These are phyloP conservation scores for Sibirionetta formosa DNA, from an alignment of 2,797 vertebrate genomes.

Conservation along the genomic window DNA sequence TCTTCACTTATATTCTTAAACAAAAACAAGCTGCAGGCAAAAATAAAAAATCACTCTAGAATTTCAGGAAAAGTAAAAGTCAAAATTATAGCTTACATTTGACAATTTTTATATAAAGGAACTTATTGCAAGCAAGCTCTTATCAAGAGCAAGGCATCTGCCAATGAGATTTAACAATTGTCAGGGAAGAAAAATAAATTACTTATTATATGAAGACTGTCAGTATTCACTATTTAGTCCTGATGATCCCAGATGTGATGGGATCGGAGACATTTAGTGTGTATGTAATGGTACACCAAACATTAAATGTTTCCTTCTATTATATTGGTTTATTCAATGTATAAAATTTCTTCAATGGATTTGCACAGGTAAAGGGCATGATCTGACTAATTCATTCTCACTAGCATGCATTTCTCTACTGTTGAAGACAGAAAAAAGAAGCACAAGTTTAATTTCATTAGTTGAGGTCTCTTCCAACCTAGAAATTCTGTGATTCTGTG, in stretches of 20 bases:
- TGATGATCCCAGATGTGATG: background rate
- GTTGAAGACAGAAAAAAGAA: background rate
- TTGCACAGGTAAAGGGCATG: background rate
- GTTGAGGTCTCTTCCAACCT: too few species aligned
- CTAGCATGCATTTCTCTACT: background rate
- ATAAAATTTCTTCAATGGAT: background rate
- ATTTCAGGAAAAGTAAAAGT: background rate
- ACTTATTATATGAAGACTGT: background rate
- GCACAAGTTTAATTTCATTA: background rate
- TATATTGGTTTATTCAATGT: background rate
- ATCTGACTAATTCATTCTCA: background rate
- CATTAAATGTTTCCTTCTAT: background rate
- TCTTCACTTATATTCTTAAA: background rate
- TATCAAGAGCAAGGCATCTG: background rate
- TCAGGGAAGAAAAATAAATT: background rate
- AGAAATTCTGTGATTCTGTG: too few species aligned
- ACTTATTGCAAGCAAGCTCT: background rate
- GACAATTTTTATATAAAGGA: background rate
- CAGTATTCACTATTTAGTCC: background rate
- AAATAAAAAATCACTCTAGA: background rate
- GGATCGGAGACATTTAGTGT: background rate
- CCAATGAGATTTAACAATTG: background rate
- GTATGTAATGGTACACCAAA: background rate
- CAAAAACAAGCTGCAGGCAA: background rate
- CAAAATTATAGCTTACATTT: conserved; percentile 3